Evolutionary conservation across 2,888 invertebrate genomes (phyloP), one percentile per base, ranked within the genome.

Genomic region (Drosophila infuscata): DNA sequence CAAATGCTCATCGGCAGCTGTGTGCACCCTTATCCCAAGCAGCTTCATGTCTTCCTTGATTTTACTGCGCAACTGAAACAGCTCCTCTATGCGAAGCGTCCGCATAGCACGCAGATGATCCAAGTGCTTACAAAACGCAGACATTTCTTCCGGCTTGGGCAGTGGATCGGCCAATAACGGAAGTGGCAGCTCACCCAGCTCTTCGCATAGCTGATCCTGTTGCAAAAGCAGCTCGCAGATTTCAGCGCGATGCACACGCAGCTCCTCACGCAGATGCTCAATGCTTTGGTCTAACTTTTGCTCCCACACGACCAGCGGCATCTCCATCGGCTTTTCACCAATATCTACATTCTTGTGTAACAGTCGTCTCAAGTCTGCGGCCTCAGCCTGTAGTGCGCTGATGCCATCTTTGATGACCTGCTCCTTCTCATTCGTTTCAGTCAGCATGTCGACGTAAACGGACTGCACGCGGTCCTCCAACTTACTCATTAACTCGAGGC

Each of bases 81-180:
- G 91, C 48, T 90, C 88, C 53, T 93, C 92, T 36, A 93, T 52
- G 6, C 96, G 93, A 74, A 94, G 94, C 60, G 94, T 94, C 51
- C 95, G 95, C 88, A 96, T 95, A 0, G 93, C 92, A 82, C 95
- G 95, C 59, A 96, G 91, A 15, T 93, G 92, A 41, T 95, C 94
- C 5, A 97, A 92, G 69, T 96, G 94, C 0, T 92, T 88, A 54
- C 94, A 94, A 52, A 96, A 94, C 48, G 94, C 93, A 15, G 94
- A 93, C 17, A 97, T 91, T 69, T 96, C 95, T 3, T 94, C 94
- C 30, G 95, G 94, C 0, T 94, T 94, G 0, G 96, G 96, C 25
- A 97, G 79, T 0, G 93, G 93, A 82, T 93, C 93, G 2, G 88
- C 88, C 15, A 90, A 65, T 35, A 93, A 66, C 0, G 91, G 90